Percentiles rank a stretch among this genome's conserved stretches.
Evolutionary conservation across 2,113 vertebrate species (phyloP).

Genomic region (Nibea coibor): DNA sequence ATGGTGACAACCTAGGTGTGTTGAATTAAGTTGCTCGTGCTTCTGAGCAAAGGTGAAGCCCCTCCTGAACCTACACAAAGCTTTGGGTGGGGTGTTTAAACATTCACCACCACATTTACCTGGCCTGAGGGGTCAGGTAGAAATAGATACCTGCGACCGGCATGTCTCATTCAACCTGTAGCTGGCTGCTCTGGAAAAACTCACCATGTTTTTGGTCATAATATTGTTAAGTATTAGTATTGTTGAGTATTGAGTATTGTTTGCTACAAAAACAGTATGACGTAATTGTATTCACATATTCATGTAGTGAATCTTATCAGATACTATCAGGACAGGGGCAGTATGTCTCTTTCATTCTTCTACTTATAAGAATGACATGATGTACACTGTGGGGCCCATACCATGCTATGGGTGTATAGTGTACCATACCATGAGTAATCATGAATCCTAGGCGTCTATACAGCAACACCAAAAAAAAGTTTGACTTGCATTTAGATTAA

Average conservation of each 20-base stretch:
- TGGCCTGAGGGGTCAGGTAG: slow-evolving; percentile 31
- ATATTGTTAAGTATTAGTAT: too few species aligned
- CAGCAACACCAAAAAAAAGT: too few species aligned
- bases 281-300: neutral
- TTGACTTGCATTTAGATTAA: neutral
- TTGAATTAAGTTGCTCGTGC: neutral
- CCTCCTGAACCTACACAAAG: slow-evolving; percentile 39
- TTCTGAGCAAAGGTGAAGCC: neutral
- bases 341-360: neutral
- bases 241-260: too few species aligned
- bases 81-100: slow-evolving; percentile 50
- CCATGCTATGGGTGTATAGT: neutral
- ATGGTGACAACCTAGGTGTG: neutral
- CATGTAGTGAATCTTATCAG: neutral
- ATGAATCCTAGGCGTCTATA: neutral
- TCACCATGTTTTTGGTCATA: slow-evolving; percentile 43
- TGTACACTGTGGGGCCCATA: neutral
- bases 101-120: neutral
- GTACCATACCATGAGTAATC: neutral
- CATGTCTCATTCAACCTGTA: neutral
- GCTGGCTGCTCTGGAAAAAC: neutral
- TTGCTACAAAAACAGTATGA: neutral
- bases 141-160: slow-evolving; percentile 1
- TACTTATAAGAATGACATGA: neutral
- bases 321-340: neutral